Evolutionary conservation across 2,113 vertebrate genomes (phyloP), one percentile per base, ranked within the genome.

Genomic region (Capreolus pygargus): DNA sequence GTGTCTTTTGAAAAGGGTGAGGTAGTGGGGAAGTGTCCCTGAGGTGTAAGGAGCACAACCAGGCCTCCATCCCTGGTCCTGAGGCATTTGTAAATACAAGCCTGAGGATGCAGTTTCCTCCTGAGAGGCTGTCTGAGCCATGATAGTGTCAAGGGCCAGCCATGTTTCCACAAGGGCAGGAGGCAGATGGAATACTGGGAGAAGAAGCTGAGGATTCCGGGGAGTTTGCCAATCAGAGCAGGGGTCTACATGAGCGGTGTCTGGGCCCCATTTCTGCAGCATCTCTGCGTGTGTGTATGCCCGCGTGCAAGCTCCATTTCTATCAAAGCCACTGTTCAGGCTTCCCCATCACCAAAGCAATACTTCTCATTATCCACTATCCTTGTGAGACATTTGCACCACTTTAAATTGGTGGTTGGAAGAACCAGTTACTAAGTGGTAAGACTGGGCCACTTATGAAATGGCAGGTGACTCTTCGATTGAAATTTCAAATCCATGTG

Each of bases 391-490:
- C 88, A 64, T 58, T 94, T 43, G 50, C n/a, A 47, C 85, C 45
- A 57, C 86, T 86, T 90, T 27, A 64, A 36, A 54, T 36, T 25
- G 19, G 93, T 45, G 78, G 7, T 81, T 54, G 11, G 36, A 87
- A 89, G 95, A 81, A 81, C 30, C 54, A 36, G 36, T 89, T 84
- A 45, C 81, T 93, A 87, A 76, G 28, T 83, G 17, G 33, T 78
- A 52, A 82, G 30, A 86, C 16, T 54, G 81, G 36, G 58, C 60
- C 39, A 30, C 94, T 82, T 91, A 79, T 67, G 96, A 97, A 86
- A 96, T 84, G 83, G 91, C 45, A 86, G 52, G 86, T 74, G 91
- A 91, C 52, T 95, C 28, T 17, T 88, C 50, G 19, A 39, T 1
- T 81, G 64, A 95, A 92, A 86, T 93, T 94, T 70, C 55, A 0